Base-by-base conservation (phyloP, 1,140 invertebrate species). In the Meteorus sp. region DNA sequence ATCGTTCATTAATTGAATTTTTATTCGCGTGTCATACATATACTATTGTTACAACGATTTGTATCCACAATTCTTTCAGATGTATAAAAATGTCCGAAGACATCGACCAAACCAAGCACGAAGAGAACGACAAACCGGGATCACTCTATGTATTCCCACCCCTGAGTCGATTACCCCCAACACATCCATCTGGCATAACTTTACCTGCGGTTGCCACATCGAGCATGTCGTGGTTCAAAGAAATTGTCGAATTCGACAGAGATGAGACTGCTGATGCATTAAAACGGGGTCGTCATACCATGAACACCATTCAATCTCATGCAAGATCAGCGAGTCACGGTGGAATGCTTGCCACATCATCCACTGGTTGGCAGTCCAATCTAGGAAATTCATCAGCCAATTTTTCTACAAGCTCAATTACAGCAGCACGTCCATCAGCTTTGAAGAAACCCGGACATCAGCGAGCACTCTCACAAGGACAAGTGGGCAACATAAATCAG, bases 401-500 rank as follows among this genome's bases (percentile, higher is more conserved):
- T 22, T 29, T 54, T 60, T 58, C 0, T 13, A 59, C 7, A 15
- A 45, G 81, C 20, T 71, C 81, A 22, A 59, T 81, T 60, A 64
- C 78, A 60, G 53, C 79, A 69, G 62, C 79, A n/a, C 73, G 86
- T 22, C 85, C 85, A 0, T 86, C 85, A 11, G 85, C 85, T 0
- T 81, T 91, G 39, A 90, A 91, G 71, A 86, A 85, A 57, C 81
- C 85, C 3, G 88, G 89, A 3, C 92, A 94, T 70, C 91, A 92
- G 67, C 83, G 91, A 37, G 91, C 91, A 3, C 88, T 93, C 69
- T 93, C 90, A 3, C 92, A 94, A 67, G 92, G 92, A 3, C 90
- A 93, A 73, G 91, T 93, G 51, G 84, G 85, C 8, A 87, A 89
- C 62, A 31, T 37, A 20, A 13, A 35, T 31, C 65, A 80, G 0